These are phyloP conservation scores for Hydrozoanthus tunicans DNA, from an alignment of 64 coral and sea anemone genomes.

Conservation along the genomic window DNA sequence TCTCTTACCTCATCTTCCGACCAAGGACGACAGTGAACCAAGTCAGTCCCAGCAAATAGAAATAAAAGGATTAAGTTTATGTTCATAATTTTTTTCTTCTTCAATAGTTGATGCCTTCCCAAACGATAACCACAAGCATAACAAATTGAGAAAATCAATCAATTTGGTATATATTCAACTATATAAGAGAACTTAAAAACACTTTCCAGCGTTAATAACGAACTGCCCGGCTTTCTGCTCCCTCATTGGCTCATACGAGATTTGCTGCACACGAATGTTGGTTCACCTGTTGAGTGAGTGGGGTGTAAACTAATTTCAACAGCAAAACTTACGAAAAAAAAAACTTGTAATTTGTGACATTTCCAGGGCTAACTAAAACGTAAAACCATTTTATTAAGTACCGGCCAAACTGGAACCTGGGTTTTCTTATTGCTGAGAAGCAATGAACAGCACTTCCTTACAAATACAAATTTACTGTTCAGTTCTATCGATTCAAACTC, in stretches of 20 bases:
- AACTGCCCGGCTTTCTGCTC: neutral
- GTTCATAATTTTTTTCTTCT: neutral
- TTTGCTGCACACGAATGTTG: neutral
- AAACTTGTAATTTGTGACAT: neutral
- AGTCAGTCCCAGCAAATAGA: neutral
- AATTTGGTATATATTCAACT: neutral
- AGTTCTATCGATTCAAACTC: neutral
- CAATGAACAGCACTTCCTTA: neutral
- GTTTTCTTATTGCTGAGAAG: neutral
- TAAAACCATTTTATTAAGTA: neutral
- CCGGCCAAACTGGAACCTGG: neutral
- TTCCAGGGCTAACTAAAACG: neutral
- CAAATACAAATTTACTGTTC: neutral
- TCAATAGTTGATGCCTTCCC: neutral
- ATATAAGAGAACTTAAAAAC: neutral
- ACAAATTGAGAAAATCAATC: no score
- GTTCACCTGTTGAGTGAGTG: neutral
- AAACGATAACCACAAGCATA: neutral
- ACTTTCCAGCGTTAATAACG: neutral
- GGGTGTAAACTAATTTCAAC: neutral
- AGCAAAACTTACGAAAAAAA: neutral
- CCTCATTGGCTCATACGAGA: neutral
- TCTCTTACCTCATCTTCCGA: constrained; percentile 15
- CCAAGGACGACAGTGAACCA: constrained; percentile 4
- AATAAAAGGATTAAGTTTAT: neutral